Evolutionary conservation across 2,888 invertebrate species (phyloP).

Genomic region (Drosophila anomalipes): DNA sequence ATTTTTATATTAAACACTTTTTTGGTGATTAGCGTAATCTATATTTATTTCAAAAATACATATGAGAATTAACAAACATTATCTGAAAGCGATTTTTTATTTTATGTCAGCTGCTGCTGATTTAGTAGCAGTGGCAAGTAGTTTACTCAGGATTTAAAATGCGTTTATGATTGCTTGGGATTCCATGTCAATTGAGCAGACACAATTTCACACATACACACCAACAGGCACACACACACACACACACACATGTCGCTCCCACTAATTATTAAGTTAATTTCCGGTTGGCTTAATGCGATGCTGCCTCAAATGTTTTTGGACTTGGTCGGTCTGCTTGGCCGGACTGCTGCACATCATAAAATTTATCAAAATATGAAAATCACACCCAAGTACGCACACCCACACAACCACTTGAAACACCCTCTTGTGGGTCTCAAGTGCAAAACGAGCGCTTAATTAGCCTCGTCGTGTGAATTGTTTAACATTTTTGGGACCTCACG

Average conservation of each 20-base stretch:
- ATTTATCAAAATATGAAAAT: conserved; percentile 76
- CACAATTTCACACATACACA: conserved; percentile 6
- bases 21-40: neutral
- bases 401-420: conserved; percentile 41
- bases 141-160: conserved; percentile 8
- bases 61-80: neutral
- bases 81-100: neutral
- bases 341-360: conserved; percentile 69
- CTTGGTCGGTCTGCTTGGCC: conserved; percentile 32
- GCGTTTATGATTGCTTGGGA: conserved; percentile 1
- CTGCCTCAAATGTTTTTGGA: conserved; percentile 48
- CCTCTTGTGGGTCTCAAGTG: conserved; percentile 66
- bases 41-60: neutral
- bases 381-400: conserved; percentile 45
- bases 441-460: conserved; percentile 74
- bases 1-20: neutral
- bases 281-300: conserved; percentile 61
- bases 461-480: conserved; percentile 75
- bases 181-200: conserved; percentile 11
- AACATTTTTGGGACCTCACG: conserved; percentile 76
- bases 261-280: conserved; percentile 72
- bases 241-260: conserved; percentile 33
- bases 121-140: neutral
- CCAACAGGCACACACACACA: conserved; percentile 8
- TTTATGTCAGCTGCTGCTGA: no score